A percentile compares a stretch with the other conserved stretches of the same genome.
Conservation (phyloP, 2,797 vertebrate species). For the Coccyzus lansbergi region DNA sequence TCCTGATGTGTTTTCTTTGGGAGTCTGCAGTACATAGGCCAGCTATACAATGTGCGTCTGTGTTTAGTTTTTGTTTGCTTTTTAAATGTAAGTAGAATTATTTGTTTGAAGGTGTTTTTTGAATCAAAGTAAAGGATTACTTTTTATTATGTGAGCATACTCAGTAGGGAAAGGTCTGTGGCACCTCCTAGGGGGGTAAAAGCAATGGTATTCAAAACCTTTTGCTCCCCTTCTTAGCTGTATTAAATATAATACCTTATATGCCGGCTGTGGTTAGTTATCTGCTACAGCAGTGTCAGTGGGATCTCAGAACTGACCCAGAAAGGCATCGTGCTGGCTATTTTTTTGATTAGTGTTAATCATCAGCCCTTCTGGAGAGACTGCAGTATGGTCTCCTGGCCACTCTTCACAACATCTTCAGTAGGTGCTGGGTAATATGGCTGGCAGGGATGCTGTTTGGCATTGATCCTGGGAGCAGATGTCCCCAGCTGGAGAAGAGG, state of each 20-base stretch:
- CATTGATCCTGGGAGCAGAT: not conserved
- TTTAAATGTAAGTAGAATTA: not conserved
- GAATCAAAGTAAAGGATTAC: not conserved
- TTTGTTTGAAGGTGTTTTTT: not conserved
- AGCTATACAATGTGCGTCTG: not conserved
- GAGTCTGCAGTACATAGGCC: fast-evolving
- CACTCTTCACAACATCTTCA: not conserved
- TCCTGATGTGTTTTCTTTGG: not conserved
- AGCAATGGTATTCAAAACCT: not conserved
- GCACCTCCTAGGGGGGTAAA: not conserved
- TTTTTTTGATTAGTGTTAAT: not conserved
- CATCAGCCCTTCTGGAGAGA: not conserved
- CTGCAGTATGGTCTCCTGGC: not conserved
- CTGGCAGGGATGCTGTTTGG: not conserved
- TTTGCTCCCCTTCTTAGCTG: not conserved
- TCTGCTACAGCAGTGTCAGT: not conserved
- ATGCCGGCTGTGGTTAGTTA: not conserved
- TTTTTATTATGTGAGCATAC: not conserved
- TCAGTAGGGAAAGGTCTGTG: not conserved
- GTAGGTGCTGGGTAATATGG: not conserved
- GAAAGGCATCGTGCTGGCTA: not conserved
- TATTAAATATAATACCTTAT: fast-evolving
- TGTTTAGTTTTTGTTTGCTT: not conserved
- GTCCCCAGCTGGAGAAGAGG: not conserved
- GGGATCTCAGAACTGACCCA: not conserved